These are phyloP conservation scores for Rugalucina vietnamica DNA, from an alignment of 2,888 invertebrate species.

Conservation along the genomic window DNA sequence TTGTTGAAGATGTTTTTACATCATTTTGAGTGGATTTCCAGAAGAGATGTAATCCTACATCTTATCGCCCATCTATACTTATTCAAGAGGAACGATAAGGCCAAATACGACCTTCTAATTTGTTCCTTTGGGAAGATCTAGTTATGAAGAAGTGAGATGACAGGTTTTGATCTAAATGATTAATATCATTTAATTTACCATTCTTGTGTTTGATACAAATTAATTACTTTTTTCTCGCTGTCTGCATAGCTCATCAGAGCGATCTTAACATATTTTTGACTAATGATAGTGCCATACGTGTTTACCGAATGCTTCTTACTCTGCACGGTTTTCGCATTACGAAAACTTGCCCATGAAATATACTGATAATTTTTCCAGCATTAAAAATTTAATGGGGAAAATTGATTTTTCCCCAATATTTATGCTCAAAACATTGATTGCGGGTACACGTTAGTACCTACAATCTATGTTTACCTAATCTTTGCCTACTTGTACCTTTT, in stretches of 20 bases:
- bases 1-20: slow-evolving; percentile 9
- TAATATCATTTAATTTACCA: slow-evolving; percentile 9
- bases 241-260: neutral
- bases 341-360: too few species aligned
- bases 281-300: neutral
- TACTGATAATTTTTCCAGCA: too few species aligned
- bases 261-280: neutral
- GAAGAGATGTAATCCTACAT: slow-evolving; percentile 3
- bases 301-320: too few species aligned
- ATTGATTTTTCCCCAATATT: too few species aligned
- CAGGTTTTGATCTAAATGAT: neutral
- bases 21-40: neutral
- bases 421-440: too few species aligned
- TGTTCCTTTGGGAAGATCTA: neutral
- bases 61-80: slow-evolving; percentile 16
- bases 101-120: slow-evolving; percentile 1
- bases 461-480: too few species aligned
- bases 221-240: neutral
- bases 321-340: too few species aligned
- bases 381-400: too few species aligned
- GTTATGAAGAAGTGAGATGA: slow-evolving; percentile 3
- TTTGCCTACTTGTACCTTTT: too few species aligned
- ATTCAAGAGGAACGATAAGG: slow-evolving; percentile 8
- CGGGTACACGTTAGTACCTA: too few species aligned
- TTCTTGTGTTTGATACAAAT: slow-evolving; percentile 9